Evolutionary conservation across 2,888 invertebrate genomes (phyloP).

Genomic region (Aphrophora alni): DNA sequence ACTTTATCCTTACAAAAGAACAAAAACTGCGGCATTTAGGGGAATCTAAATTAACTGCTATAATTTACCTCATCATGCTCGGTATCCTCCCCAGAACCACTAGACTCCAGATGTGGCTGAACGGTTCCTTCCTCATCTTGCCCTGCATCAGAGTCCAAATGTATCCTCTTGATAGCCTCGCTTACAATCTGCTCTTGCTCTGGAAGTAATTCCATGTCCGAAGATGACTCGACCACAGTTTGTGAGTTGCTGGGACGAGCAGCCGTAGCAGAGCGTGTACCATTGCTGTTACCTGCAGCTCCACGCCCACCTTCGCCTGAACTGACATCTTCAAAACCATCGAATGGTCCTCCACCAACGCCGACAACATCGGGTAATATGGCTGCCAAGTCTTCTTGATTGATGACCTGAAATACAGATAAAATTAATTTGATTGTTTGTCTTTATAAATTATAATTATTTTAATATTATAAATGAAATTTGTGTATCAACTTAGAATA

Average conservation of each 20-base stretch:
- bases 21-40: no score
- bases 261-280: slow-evolving; percentile 27
- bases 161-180: slow-evolving; percentile 70
- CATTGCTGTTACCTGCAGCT: slow-evolving; percentile 51
- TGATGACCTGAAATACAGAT: slow-evolving; percentile 65
- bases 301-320: slow-evolving; percentile 60
- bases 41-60: no score
- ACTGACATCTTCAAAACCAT: slow-evolving; percentile 65
- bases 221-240: slow-evolving; percentile 59
- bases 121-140: slow-evolving; percentile 34
- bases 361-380: slow-evolving; percentile 71
- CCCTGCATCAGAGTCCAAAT: slow-evolving; percentile 62
- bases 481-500: no score
- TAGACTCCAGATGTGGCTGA: slow-evolving; percentile 59
- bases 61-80: slow-evolving; percentile 46
- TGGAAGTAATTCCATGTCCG: slow-evolving; percentile 78
- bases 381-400: slow-evolving; percentile 80
- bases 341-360: slow-evolving; percentile 59
- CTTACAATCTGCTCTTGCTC: slow-evolving; percentile 67
- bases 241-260: neutral
- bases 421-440: no score
- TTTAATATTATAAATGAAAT: no score
- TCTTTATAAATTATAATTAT: no score
- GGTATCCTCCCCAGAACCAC: slow-evolving; percentile 73
- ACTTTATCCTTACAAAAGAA: no score